Conservation (phyloP, 1,140 invertebrate species). For the Apis florea region DNA sequence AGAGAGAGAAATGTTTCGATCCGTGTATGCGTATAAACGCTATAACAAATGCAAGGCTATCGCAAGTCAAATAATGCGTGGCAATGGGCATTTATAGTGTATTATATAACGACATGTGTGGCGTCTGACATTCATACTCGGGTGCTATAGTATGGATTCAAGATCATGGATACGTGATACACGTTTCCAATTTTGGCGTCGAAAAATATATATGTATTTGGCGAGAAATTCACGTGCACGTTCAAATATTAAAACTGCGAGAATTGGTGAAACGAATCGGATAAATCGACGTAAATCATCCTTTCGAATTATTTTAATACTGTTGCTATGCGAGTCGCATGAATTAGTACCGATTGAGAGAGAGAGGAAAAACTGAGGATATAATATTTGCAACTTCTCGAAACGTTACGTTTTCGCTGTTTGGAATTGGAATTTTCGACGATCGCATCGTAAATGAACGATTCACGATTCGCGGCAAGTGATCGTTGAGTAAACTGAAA, state of each 20-base stretch:
- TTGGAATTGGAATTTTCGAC: constrained; percentile 46
- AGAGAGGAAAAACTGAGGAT: not conserved
- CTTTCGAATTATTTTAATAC: no score
- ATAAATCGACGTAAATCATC: no score
- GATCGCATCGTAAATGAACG: constrained; percentile 6
- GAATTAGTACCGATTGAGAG: no score
- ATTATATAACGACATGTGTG: constrained; percentile 5
- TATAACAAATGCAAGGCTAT: constrained; percentile 3
- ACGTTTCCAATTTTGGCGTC: no score
- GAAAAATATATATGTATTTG: not conserved
- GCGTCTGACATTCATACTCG: no score
- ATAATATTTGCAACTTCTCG: not conserved
- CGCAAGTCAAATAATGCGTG: not conserved
- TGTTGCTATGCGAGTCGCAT: no score
- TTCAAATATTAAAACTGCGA: not conserved
- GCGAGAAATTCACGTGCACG: not conserved
- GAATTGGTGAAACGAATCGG: not conserved
- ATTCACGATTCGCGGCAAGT: not conserved
- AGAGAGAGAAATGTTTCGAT: no score
- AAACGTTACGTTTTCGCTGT: not conserved
- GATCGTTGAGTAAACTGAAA: constrained; percentile 55
- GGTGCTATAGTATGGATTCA: no score
- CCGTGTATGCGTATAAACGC: not conserved
- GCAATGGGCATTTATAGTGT: not conserved
- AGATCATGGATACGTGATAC: not conserved